A percentile compares a stretch with the other conserved stretches of the same genome.
Evolutionary conservation across 2,888 invertebrate genomes (phyloP).

Genomic region (Luperina nickerlii): DNA sequence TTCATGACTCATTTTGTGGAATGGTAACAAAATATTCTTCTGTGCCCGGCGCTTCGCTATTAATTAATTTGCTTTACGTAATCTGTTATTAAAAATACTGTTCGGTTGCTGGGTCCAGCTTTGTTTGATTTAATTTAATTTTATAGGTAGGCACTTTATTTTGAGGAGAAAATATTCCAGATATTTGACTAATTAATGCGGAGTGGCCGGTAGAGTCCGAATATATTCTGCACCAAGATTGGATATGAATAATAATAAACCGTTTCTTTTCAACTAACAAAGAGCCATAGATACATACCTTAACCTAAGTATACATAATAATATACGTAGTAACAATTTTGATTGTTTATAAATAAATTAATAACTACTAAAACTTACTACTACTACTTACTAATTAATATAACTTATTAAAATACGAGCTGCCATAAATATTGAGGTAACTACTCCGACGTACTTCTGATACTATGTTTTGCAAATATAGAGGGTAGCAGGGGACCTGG

Average conservation of each 20-base stretch:
- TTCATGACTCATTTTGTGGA: conserved; percentile 56
- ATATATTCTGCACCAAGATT: conserved; percentile 26
- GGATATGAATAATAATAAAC: no score
- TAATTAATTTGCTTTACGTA: conserved; percentile 55
- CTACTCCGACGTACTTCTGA: background rate
- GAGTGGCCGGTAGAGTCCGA: conserved; percentile 3
- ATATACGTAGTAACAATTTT: no score
- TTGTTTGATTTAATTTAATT: conserved; percentile 21
- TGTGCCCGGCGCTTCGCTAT: conserved; percentile 16
- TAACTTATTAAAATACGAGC: conserved; percentile 15
- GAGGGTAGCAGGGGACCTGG: no score
- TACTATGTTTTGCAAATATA: conserved; percentile 4
- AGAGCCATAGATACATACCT: no score
- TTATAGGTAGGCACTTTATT: background rate
- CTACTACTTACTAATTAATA: no score
- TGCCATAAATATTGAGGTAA: conserved; percentile 5
- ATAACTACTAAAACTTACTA: no score
- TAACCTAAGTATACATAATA: no score
- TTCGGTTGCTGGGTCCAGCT: conserved; percentile 14
- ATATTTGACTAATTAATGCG: conserved; percentile 15
- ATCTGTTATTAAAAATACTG: conserved; percentile 39
- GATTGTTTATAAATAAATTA: no score
- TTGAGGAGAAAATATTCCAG: background rate
- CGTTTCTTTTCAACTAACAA: no score
- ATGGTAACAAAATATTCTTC: conserved; percentile 52